Base-by-base conservation (phyloP, 2,113 vertebrate genomes). In the Benitochromis conjunctus region DNA sequence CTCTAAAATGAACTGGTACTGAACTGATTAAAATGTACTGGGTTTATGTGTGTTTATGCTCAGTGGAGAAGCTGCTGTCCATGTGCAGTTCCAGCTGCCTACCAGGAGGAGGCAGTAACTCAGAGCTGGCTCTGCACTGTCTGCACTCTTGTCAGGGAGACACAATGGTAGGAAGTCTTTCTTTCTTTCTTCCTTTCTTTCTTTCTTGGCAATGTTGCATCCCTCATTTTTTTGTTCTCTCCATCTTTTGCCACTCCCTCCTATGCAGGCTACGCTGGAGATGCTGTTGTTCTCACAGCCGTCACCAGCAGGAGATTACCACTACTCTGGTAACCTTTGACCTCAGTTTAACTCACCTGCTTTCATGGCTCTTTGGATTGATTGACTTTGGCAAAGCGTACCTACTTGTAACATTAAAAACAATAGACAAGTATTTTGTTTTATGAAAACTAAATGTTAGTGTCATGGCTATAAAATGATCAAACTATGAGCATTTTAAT, bases 71-170 rank as follows among this genome's bases (percentile, higher is more conserved):
- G 89, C 89, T 97, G 90, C 60, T 97, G 81, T 95, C 94, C 41
- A 86, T 97, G 92, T 95, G 96, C 64, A 95, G 94, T 87, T 97
- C 97, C 71, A 95, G 96, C 58, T 96, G 95, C 11, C 19, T 97
- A 36, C 96, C 96, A 92, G 96, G 96, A 84, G 96, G 96, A 41
- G 96, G 96, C 86, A 96, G 95, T 66, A 97, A 97, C 90, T 91
- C 94, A 2, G 97, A 97, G 89, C 94, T 97, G 82, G 96, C 96
- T 3, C 92, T 97, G 74, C 96, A 97, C 85, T 95, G 96, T 79
- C 95, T 97, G 21, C 95, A 92, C 55, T 48, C 36, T 60, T 95
- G 95, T 31, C 78, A 92, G 21, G 96, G 96, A 11, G 89, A 97
- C 85, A 88, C 93, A 31, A 81, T 96, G 95, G 97, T 97, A 56